phyloP scores from a whole-genome alignment of 2,888 invertebrate species.

The Eupithecia pulchellata region DNA sequence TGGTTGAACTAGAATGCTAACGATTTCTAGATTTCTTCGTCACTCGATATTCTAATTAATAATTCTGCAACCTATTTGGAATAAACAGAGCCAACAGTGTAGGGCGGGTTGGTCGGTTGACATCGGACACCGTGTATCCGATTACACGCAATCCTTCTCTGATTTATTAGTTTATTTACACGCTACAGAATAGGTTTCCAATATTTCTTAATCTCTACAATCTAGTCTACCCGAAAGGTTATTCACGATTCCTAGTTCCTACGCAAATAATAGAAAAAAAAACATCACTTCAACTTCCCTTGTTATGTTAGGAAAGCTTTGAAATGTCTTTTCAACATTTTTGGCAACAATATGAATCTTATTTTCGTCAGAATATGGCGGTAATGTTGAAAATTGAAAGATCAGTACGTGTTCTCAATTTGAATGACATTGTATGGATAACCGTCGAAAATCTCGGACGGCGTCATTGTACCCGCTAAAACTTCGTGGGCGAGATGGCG shows the following conservation, averaged over 20 bases:
- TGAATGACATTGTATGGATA: conserved; percentile 53
- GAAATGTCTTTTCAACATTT: background rate
- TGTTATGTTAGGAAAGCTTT: background rate
- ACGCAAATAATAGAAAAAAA: conserved; percentile 12
- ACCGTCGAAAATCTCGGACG: conserved; percentile 49
- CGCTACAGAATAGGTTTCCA: conserved; percentile 59
- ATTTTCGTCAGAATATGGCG: conserved; percentile 45
- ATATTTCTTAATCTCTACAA: conserved; percentile 39
- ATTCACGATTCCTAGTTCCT: background rate
- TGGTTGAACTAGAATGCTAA: conserved; percentile 34
- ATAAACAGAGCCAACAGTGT: conserved; percentile 54
- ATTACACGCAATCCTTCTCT: conserved; percentile 74
- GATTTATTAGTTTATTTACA: conserved; percentile 57
- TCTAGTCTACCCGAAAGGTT: conserved; percentile 26
- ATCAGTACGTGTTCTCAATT: conserved; percentile 59
- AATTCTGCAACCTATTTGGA: conserved; percentile 48
- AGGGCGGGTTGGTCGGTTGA: conserved; percentile 66
- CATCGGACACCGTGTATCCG: conserved; percentile 68
- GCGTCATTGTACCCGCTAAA: conserved; percentile 41
- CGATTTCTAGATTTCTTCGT: conserved; percentile 49
- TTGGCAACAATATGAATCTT: conserved; percentile 1
- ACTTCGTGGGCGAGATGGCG: conserved; percentile 39
- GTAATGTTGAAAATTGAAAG: conserved; percentile 55
- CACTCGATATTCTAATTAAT: conserved; percentile 54
- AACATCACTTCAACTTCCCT: background rate